These are phyloP conservation scores for Mallotus villosus DNA, from an alignment of 2,797 vertebrate species.

Conservation along the genomic window DNA sequence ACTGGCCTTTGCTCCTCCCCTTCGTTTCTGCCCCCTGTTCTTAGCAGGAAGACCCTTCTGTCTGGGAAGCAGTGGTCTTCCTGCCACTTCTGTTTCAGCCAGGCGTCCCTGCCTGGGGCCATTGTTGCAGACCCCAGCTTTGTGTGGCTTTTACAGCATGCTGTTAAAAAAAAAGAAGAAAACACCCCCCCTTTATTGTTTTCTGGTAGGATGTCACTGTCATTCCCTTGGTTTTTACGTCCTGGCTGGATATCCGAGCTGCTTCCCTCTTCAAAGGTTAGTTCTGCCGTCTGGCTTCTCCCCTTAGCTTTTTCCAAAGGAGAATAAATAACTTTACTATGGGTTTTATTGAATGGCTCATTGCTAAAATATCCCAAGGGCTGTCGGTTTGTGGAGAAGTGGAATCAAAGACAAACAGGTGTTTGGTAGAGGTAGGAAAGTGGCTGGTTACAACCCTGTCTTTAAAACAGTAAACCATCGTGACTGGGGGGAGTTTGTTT, in stretches of 20 bases:
- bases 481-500: conserved; percentile 58
- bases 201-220: conserved; percentile 76
- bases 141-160: conserved; percentile 78
- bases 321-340: conserved; percentile 75
- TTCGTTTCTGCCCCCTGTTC: conserved; percentile 24
- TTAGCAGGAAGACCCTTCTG: conserved; percentile 70
- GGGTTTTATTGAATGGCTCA: conserved; percentile 72
- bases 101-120: conserved; percentile 62
- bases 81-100: conserved; percentile 69
- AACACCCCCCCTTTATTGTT: conserved; percentile 75
- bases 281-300: conserved; percentile 60
- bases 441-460: conserved; percentile 55
- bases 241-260: conserved; percentile 71
- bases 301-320: conserved; percentile 49
- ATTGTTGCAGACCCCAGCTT: conserved; percentile 76
- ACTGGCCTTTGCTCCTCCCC: conserved; percentile 14
- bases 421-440: conserved; percentile 64
- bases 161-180: conserved; percentile 80
- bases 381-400: conserved; percentile 62
- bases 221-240: conserved; percentile 74
- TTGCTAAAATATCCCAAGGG: conserved; percentile 68
- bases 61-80: conserved; percentile 75
- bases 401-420: conserved; percentile 76
- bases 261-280: conserved; percentile 73
- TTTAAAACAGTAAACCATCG: conserved; percentile 57